Evolutionary conservation across 2,113 vertebrate genomes (phyloP).

Genomic region (Halichoeres trimaculatus): DNA sequence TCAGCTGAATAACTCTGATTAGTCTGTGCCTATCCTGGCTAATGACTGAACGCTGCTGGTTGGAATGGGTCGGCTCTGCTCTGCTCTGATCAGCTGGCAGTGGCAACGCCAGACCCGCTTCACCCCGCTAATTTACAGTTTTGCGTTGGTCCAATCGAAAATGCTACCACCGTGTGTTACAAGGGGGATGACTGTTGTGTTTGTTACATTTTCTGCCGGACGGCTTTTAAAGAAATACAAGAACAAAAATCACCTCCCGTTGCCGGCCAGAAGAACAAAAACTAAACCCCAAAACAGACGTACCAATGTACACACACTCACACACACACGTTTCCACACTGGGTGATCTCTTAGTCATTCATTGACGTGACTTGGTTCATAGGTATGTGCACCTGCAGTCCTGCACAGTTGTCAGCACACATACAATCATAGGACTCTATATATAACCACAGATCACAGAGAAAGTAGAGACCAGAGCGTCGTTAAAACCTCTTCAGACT

Average conservation of each 20-base stretch:
- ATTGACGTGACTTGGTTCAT: constrained; percentile 14
- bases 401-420: constrained; percentile 27
- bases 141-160: too few relatives aligned
- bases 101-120: too few relatives aligned
- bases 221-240: too few relatives aligned
- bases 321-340: neutral
- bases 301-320: neutral
- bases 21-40: too few relatives aligned
- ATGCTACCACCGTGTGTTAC: too few relatives aligned
- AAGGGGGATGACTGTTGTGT: too few relatives aligned
- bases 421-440: constrained; percentile 17
- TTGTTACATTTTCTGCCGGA: too few relatives aligned
- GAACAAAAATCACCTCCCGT: neutral
- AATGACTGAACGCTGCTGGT: too few relatives aligned
- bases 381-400: constrained; percentile 52
- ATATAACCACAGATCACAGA: constrained; percentile 30
- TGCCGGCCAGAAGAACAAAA: constrained; percentile 17
- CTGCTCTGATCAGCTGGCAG: too few relatives aligned
- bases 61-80: too few relatives aligned
- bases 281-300: neutral
- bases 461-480: constrained; percentile 3
- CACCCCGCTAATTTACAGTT: too few relatives aligned
- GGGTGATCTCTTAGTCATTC: constrained; percentile 26
- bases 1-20: too few relatives aligned
- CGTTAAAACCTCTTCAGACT: neutral